Evolutionary conservation across 2,797 vertebrate genomes (phyloP).

Genomic region (Acomys russatus): DNA sequence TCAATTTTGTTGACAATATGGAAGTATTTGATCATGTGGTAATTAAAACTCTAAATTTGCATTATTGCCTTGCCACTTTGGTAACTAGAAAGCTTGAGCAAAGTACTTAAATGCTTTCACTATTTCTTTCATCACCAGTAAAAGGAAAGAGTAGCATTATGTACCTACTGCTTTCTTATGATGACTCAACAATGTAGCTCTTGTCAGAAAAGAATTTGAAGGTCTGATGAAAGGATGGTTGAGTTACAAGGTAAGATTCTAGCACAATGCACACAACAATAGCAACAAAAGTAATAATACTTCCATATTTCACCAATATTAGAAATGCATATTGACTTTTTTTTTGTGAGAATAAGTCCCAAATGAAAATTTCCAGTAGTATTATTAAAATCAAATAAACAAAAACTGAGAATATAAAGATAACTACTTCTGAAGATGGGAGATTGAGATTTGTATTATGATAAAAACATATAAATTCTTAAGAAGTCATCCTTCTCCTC

Average conservation of each 20-base stretch:
- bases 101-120: not conserved
- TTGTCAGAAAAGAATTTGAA: not conserved
- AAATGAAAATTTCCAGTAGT: not conserved
- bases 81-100: not conserved
- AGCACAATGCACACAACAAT: not conserved
- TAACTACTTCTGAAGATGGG: not conserved
- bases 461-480: not conserved
- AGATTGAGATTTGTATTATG: not conserved
- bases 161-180: not conserved
- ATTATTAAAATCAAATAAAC: not conserved
- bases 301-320: not conserved
- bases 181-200: not conserved
- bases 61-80: not conserved
- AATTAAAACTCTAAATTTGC: not conserved
- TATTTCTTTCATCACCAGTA: not conserved
- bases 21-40: not conserved
- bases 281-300: not conserved
- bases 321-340: not conserved
- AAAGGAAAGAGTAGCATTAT: conserved; percentile 16
- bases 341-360: not conserved
- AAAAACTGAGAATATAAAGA: not conserved
- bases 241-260: not conserved
- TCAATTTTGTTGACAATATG: not conserved
- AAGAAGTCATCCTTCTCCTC: not conserved
- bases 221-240: not conserved